Percentiles rank a stretch among this genome's conserved stretches.
Conservation (phyloP, 2,888 invertebrate species). For the Uropetala carovei region DNA sequence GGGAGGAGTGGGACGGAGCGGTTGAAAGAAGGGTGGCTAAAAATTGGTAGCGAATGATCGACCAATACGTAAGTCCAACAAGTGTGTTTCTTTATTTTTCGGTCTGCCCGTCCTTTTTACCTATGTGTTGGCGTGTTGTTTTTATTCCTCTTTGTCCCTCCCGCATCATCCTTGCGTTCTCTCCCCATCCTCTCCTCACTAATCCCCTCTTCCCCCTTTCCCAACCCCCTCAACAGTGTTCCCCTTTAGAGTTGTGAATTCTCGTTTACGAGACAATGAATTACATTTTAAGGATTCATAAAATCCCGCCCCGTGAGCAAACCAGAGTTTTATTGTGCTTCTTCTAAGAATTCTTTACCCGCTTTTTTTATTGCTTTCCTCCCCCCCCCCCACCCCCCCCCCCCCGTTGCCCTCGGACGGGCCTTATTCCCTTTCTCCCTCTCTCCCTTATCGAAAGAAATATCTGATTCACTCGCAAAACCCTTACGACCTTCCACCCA, state of each 20-base stretch:
- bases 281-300: slow-evolving; percentile 62
- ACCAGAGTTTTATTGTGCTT: slow-evolving; percentile 39
- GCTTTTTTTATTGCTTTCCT: neutral
- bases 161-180: neutral
- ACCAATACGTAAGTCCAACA: neutral
- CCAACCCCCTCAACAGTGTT: neutral
- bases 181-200: neutral
- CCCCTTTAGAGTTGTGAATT: slow-evolving; percentile 30
- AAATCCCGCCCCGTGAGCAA: slow-evolving; percentile 14
- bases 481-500: neutral
- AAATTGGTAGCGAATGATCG: neutral
- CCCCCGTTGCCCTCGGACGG: neutral
- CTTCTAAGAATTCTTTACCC: neutral
- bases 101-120: neutral
- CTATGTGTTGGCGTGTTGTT: neutral
- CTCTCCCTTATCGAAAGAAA: neutral
- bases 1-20: neutral
- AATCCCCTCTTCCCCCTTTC: neutral
- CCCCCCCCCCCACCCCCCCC: neutral
- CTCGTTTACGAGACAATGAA: slow-evolving; percentile 61
- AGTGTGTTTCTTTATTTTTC: neutral
- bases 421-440: neutral
- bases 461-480: neutral
- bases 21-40: neutral
- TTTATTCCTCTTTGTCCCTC: neutral